A percentile compares a stretch with the other conserved stretches of the same genome.
phyloP scores from a whole-genome alignment of 2,797 vertebrate genomes.

The Sciurus carolinensis region DNA sequence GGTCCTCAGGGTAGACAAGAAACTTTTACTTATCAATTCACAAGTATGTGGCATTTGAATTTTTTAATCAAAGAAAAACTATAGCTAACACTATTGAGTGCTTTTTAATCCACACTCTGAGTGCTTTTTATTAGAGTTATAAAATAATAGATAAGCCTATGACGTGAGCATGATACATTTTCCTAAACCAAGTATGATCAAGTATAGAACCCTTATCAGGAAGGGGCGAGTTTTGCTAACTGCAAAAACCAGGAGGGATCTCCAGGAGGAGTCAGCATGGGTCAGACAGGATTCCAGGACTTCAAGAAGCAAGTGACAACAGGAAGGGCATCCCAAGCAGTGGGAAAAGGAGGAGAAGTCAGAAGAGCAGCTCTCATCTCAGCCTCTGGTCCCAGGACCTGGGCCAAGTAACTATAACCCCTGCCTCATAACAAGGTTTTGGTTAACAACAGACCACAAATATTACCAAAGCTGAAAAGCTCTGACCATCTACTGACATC shows the following conservation, averaged over 20 bases:
- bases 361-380: background rate
- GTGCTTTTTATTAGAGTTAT: no score
- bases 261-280: background rate
- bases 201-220: background rate
- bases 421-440: background rate
- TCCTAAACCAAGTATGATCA: background rate
- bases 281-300: background rate
- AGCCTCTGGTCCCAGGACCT: background rate
- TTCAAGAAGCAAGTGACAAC: no score
- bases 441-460: background rate
- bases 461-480: background rate
- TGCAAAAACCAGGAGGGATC: background rate
- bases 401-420: background rate
- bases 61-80: background rate
- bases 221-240: background rate
- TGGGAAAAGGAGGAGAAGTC: background rate
- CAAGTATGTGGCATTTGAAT: background rate
- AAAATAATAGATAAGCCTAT: background rate
- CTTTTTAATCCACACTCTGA: background rate
- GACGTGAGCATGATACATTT: background rate
- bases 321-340: background rate
- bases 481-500: background rate
- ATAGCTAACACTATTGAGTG: background rate
- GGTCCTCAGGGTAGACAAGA: background rate
- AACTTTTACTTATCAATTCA: background rate